These are phyloP conservation scores for Stratiomys singularior DNA, from an alignment of 2,888 invertebrate genomes.

Conservation along the genomic window DNA sequence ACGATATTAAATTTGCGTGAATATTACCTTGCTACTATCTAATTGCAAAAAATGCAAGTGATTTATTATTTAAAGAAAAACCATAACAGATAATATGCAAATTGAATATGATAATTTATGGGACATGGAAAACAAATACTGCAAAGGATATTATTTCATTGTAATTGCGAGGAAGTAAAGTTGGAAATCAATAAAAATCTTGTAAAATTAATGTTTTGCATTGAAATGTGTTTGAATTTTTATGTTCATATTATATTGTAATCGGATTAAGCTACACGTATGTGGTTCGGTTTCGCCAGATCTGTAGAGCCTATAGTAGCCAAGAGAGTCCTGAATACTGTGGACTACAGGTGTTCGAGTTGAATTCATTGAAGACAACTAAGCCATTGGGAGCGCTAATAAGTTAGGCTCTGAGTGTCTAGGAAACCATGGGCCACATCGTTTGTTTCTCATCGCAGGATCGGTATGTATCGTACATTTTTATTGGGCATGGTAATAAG, in stretches of 20 bases:
- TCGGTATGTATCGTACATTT: too few species aligned
- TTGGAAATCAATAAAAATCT: neutral
- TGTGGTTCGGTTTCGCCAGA: too few species aligned
- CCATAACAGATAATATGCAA: conserved; percentile 7
- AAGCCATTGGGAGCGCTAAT: too few species aligned
- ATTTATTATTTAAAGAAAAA: conserved; percentile 5
- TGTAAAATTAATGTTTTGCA: conserved; percentile 28
- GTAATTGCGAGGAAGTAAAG: conserved; percentile 2
- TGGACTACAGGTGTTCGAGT: too few species aligned
- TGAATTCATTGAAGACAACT: too few species aligned
- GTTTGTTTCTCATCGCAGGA: too few species aligned
- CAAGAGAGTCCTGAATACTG: too few species aligned
- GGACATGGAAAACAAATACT: neutral
- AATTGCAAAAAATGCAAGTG: conserved; percentile 50
- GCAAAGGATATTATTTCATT: conserved; percentile 28
- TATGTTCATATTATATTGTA: neutral
- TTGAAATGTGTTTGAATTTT: neutral
- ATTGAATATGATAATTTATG: conserved; percentile 25
- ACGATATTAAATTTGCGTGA: conserved; percentile 53
- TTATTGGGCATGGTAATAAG: too few species aligned
- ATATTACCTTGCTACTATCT: conserved; percentile 60
- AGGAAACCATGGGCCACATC: too few species aligned
- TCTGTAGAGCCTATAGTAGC: too few species aligned
- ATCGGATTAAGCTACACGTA: too few species aligned
- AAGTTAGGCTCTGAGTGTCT: too few species aligned